Base-by-base conservation (phyloP, 2,888 invertebrate species). In the Mimachlamys varia region DNA sequence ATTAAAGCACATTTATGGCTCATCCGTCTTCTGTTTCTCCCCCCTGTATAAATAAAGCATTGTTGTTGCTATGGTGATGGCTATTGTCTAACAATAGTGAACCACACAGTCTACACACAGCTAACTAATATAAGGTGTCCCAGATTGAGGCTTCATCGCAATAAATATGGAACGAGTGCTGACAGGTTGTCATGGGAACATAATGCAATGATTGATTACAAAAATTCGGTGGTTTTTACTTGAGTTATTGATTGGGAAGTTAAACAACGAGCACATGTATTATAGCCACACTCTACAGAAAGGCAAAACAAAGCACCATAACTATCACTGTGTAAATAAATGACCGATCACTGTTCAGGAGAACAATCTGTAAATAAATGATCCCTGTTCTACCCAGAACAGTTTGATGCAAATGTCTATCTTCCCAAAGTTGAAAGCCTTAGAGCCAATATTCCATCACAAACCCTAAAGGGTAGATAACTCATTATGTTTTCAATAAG, bases 301-400 rank as follows among this genome's bases (percentile, higher is more conserved):
- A 76, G 76, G 76, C 76, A 76, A 76, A 76, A 76, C 76, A 76
- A 76, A 76, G 76, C 76, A 76, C 76, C 76, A 76, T 76, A 76
- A 76, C 76, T 76, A 76, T 76, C 27, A 76, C 27, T 76, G 22
- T 62, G 76, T 76, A 76, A 76, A 76, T 76, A 13, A 76, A 76
- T 33, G 76, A 27, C 76, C 33, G 7, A 76, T 76, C 76, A 76
- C 27, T 33, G 27, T 76, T 76, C 33, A 33, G 10, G 76, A 33
- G 33, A 76, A 76, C 76, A 76, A 22, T n/a, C n/a, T 62, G 76
- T 76, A 76, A 76, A 76, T 76, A 13, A 76, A 76, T 33, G 76
- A 27, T 76, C 76, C 27, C 27, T 33, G 27, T 76, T 76, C 33
- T 12, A 76, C 76, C 27, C 1, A 33, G 33, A 76, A 76, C 76